These are phyloP conservation scores for Dynastes hyllus DNA, from an alignment of 2,888 invertebrate genomes.

Conservation along the genomic window DNA sequence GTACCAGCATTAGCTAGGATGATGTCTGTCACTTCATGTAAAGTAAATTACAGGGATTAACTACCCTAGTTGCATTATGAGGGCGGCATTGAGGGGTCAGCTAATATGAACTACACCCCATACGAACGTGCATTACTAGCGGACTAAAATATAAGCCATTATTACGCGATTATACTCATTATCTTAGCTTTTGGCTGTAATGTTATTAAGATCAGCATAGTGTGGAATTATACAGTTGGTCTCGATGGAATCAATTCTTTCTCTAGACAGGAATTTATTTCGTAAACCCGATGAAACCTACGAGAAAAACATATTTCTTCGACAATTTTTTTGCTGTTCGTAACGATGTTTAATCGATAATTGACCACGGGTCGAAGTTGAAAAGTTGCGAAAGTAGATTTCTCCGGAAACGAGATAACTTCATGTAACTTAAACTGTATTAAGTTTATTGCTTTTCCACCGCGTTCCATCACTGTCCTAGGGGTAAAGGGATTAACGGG, in stretches of 20 bases:
- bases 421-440: slow-evolving; percentile 65
- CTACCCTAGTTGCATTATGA: slow-evolving; percentile 56
- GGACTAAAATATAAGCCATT: slow-evolving; percentile 42
- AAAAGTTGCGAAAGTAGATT: slow-evolving; percentile 68
- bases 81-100: slow-evolving; percentile 33
- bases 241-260: not conserved
- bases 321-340: not conserved
- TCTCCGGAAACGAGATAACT: slow-evolving; percentile 62
- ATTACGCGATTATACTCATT: slow-evolving; percentile 55
- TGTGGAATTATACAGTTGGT: not conserved
- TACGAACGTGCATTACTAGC: not conserved
- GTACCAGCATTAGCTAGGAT: slow-evolving; percentile 35
- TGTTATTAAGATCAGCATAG: slow-evolving; percentile 16
- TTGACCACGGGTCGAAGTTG: slow-evolving; percentile 66
- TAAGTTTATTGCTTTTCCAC: slow-evolving; percentile 66
- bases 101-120: slow-evolving; percentile 18
- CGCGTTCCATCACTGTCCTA: slow-evolving; percentile 21
- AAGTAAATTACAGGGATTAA: slow-evolving; percentile 59
- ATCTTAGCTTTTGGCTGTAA: slow-evolving; percentile 55
- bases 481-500: slow-evolving; percentile 22
- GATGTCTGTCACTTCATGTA: slow-evolving; percentile 55
- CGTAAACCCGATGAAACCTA: not conserved
- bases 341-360: slow-evolving; percentile 58
- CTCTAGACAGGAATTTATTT: not conserved
- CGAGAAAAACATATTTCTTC: slow-evolving; percentile 3